Base-by-base conservation (phyloP, 2,888 invertebrate species). In the Strigamia maritima region DNA sequence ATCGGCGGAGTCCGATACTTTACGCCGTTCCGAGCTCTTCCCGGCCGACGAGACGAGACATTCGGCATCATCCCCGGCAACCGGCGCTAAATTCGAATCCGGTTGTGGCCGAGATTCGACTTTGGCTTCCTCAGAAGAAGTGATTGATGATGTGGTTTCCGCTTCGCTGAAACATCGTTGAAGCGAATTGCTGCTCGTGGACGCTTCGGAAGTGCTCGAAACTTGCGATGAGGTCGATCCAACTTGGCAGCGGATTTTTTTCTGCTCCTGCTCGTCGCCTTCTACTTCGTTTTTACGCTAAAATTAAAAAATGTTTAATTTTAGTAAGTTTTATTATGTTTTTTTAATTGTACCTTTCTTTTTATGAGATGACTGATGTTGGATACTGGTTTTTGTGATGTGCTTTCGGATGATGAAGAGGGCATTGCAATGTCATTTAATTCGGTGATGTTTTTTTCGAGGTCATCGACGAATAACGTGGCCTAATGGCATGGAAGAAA, bases 281-380 rank as follows among this genome's bases (percentile, higher is more conserved):
- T 49, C 49, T 49, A 10, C 49, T 49, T 49, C 49, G n/a, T 49
- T n/a, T 49, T 49, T 49, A 49, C 49, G 49, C 49, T 49, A 10
- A n/a, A n/a, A 49, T 49, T 49, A 10, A 49, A n/a, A n/a, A n/a
- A n/a, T n/a, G n/a, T n/a, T n/a, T n/a, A n/a, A n/a, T n/a, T n/a
- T n/a, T n/a, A n/a, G n/a, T n/a, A n/a, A n/a, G n/a, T n/a, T n/a
- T n/a, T n/a, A n/a, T n/a, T n/a, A n/a, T n/a, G n/a, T 10, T 40
- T 70, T 70, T 70, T 2, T 70, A 4, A 8, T 26, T 14, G 22
- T 80, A 77, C 83, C 80, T 94, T 94, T 82, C 88, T 88, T 28
- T 88, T 86, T 81, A 95, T 92, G 80, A 95, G 89, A 86, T 95
- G 94, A 0, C 93, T 92, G 81, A 95, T 94, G 84, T 94, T 91